Evolutionary conservation across 2,797 vertebrate genomes (phyloP).

Genomic region (Cryptoprocta ferox): DNA sequence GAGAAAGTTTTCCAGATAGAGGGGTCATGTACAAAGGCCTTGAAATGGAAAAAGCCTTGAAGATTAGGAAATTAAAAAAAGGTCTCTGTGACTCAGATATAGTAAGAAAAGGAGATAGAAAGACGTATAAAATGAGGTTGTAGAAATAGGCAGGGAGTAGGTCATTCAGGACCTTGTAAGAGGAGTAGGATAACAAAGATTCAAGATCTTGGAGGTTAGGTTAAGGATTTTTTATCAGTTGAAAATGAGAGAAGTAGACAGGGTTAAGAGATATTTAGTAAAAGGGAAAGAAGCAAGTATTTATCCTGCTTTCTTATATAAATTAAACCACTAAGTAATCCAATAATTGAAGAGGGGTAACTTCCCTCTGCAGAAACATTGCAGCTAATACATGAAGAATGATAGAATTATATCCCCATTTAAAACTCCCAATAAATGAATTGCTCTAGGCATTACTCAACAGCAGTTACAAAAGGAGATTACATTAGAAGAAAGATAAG

Average conservation of each 20-base stretch:
- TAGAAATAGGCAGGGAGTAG: not conserved
- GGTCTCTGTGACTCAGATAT: not conserved
- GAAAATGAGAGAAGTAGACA: not conserved
- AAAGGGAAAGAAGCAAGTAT: slow-evolving; percentile 15
- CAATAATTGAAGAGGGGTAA: not conserved
- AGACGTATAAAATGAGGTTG: not conserved
- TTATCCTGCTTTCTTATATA: not conserved
- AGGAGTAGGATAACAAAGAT: not conserved
- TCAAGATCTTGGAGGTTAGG: not conserved
- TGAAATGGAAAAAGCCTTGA: not conserved
- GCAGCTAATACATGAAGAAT: slow-evolving; percentile 9
- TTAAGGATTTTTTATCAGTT: not conserved
- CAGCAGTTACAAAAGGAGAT: not conserved
- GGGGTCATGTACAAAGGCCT: not conserved
- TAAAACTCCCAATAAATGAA: slow-evolving; percentile 14
- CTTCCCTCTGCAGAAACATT: slow-evolving; percentile 8
- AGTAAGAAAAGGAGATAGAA: not conserved
- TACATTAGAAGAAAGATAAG: not conserved
- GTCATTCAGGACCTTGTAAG: not conserved
- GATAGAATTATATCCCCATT: slow-evolving; percentile 11
- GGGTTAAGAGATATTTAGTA: not conserved
- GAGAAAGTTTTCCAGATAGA: not conserved
- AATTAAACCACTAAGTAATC: not conserved
- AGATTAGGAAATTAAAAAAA: not conserved
- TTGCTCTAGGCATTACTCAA: not conserved